Evolutionary conservation across 1,140 invertebrate genomes (phyloP).

Genomic region (Hyphantria cunea): DNA sequence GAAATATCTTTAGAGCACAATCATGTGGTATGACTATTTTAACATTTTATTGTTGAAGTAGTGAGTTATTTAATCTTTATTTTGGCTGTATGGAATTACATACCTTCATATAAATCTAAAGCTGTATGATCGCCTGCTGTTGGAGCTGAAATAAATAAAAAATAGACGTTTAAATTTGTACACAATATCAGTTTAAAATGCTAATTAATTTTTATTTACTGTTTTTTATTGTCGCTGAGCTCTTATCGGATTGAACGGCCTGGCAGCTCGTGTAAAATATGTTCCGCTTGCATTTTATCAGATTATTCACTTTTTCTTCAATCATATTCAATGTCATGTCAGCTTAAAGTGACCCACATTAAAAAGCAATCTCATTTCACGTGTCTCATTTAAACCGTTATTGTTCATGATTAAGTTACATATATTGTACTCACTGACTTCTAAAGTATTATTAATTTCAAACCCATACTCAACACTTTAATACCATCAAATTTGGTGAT

Average conservation of each 20-base stretch:
- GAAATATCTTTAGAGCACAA: neutral
- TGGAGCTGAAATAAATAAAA: slow-evolving; percentile 65
- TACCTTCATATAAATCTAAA: slow-evolving; percentile 68
- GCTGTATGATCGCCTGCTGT: slow-evolving; percentile 66
- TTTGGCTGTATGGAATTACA: slow-evolving; percentile 9
- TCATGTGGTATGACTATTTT: no score
- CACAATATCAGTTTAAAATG: neutral
- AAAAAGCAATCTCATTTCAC: slow-evolving; percentile 10
- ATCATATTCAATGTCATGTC: slow-evolving; percentile 28
- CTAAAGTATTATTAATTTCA: no score
- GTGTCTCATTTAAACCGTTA: neutral
- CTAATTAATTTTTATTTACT: slow-evolving; percentile 18
- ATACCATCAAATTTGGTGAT: no score
- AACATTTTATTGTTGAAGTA: no score
- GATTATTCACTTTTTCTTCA: slow-evolving; percentile 29
- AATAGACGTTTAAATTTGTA: slow-evolving; percentile 1
- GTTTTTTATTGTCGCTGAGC: slow-evolving; percentile 26
- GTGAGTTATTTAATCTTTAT: no score
- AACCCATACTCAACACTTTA: no score
- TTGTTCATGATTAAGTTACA: neutral
- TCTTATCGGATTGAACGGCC: slow-evolving; percentile 33
- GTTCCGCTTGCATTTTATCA: slow-evolving; percentile 35
- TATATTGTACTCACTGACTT: neutral
- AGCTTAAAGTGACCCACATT: neutral
- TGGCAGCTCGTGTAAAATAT: slow-evolving; percentile 35